Base-by-base conservation (phyloP, 2,113 vertebrate genomes). In the Prionailurus bengalensis region DNA sequence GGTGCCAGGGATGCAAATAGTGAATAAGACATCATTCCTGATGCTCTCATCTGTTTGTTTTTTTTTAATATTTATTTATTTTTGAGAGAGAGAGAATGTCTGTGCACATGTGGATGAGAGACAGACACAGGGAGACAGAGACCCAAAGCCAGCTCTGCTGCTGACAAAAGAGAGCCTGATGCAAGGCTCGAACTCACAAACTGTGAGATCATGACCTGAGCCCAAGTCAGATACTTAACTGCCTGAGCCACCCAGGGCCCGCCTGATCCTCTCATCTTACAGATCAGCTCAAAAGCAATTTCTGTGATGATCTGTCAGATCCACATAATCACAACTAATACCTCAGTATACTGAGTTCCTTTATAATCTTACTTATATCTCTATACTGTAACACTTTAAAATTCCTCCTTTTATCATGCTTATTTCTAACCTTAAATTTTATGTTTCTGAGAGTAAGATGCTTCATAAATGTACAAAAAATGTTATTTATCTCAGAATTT, bases 241-340 rank as follows among this genome's bases (percentile, higher is more conserved):
- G 58, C 19, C 58, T 61, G 58, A 61, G 58, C 58, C 58, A 61
- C 21, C 21, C 21, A 61, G 58, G 58, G 21, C 21, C 21, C 6
- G 8, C 21, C 8, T 61, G 58, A 61, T 61, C 21, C 21, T 61
- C 58, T 61, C 21, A 61, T 61, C 58, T 61, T 61, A 61, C 9
- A 80, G 8, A 82, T 68, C 12, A 92, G 33, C 27, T 97, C 61
- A 61, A 86, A 74, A 93, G 29, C 82, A 91, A 91, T 61, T 76
- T 65, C 48, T 95, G 33, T n/a, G 42, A 73, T 68, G 51, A 73
- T 53, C 45, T 93, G 81, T 95, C 81, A 74, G 27, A 97, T 33
- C 23, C 15, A 80, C 25, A 71, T 42, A 79, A 84, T 21, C 53
- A 94, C 33, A 82, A 90, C 45, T 63, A 80, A 84, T 82, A 79